Conservation (phyloP, 2,113 vertebrate genomes). For the Ailuropoda melanoleuca region DNA sequence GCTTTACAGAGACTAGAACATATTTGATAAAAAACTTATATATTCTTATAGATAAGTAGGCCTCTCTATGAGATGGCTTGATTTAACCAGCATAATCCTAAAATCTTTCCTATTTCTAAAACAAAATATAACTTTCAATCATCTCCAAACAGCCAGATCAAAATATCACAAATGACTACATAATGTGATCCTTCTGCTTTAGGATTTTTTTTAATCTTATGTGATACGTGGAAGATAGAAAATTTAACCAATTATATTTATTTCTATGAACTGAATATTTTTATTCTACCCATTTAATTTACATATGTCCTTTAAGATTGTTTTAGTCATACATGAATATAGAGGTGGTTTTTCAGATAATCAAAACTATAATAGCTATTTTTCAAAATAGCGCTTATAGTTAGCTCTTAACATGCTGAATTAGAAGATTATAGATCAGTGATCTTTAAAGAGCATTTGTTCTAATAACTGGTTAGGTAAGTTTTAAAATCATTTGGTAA, state of each 20-base stretch:
- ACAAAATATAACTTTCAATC: not conserved
- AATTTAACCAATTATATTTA: conserved; percentile 23
- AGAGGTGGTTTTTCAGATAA: not conserved
- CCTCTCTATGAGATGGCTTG: not conserved
- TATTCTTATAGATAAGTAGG: not conserved
- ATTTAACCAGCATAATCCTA: conserved; percentile 6
- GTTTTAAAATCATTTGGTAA: not conserved
- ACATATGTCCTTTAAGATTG: not conserved
- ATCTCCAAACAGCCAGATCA: not conserved
- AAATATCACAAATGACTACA: not conserved
- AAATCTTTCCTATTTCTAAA: not conserved
- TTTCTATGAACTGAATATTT: not conserved
- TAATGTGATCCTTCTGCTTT: not conserved
- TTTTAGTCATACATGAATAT: not conserved
- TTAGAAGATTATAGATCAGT: not conserved
- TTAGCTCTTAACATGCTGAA: not conserved
- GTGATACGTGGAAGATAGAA: not conserved
- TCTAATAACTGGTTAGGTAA: not conserved
- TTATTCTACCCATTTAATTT: conserved; percentile 6
- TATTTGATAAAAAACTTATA: not conserved
- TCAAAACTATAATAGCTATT: not conserved
- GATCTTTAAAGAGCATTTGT: not conserved
- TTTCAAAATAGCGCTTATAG: not conserved
- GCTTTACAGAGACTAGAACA: not conserved
- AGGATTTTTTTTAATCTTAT: not conserved